phyloP scores from a whole-genome alignment of 2,113 vertebrate genomes.

The Chloroceryle aenea region DNA sequence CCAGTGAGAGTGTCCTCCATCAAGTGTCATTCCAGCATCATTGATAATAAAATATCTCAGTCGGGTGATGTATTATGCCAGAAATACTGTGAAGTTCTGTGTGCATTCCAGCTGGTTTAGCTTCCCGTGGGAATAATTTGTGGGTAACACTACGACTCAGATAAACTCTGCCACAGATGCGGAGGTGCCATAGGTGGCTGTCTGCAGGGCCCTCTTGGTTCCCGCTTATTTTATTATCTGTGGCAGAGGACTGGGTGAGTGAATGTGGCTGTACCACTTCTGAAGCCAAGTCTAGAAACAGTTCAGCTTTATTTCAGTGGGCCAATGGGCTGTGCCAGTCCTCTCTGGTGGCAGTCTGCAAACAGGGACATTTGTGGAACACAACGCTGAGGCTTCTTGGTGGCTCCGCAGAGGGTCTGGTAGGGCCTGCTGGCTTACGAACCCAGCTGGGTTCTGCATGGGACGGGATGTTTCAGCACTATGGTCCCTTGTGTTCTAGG shows the following conservation, averaged over 20 bases:
- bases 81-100: background rate
- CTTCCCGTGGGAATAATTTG: background rate
- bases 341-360: background rate
- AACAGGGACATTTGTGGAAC: background rate
- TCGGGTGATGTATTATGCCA: background rate
- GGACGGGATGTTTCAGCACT: background rate
- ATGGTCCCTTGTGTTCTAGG: background rate
- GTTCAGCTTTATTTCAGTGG: fast-evolving
- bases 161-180: background rate
- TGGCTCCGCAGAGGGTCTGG: background rate
- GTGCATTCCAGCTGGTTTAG: background rate
- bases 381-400: background rate
- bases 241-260: background rate
- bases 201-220: background rate
- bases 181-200: background rate
- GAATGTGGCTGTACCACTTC: background rate
- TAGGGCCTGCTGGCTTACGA: background rate
- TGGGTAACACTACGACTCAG: background rate
- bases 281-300: background rate
- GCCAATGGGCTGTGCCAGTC: background rate
- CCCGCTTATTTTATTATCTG: background rate
- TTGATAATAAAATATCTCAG: background rate
- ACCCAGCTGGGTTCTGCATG: background rate
- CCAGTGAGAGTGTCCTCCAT: background rate
- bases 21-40: background rate